These are phyloP conservation scores for Oryzias woworae DNA, from an alignment of 2,113 vertebrate genomes.

Conservation along the genomic window DNA sequence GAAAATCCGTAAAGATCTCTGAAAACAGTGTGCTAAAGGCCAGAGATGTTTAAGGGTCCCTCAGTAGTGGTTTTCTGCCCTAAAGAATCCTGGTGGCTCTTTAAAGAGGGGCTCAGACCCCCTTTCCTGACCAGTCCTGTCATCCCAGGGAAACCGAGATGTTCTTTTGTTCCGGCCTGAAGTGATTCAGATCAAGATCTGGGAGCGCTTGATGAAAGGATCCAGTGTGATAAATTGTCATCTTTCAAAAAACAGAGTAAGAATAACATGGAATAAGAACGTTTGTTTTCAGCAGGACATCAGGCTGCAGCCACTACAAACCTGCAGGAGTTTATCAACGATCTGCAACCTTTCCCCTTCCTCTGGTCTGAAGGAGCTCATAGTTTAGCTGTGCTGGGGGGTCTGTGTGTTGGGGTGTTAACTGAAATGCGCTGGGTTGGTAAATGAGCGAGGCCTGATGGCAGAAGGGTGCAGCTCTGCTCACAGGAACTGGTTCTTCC, in stretches of 20 bases:
- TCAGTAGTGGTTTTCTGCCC: neutral
- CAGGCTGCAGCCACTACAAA: too few relatives aligned
- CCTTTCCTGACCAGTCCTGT: slow-evolving; percentile 55
- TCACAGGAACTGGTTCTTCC: slow-evolving; percentile 46
- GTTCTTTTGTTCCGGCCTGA: slow-evolving; percentile 54
- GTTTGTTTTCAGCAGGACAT: slow-evolving; percentile 7
- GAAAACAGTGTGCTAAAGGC: too few relatives aligned
- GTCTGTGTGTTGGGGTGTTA: neutral
- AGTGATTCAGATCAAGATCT: slow-evolving; percentile 62
- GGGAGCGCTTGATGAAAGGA: slow-evolving; percentile 43
- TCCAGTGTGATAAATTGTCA: slow-evolving; percentile 30
- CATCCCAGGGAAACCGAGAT: slow-evolving; percentile 55
- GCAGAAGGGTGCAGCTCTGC: slow-evolving; percentile 25
- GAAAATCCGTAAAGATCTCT: too few relatives aligned
- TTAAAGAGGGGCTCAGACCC: neutral
- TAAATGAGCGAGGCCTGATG: slow-evolving; percentile 34
- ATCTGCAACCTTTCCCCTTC: too few relatives aligned
- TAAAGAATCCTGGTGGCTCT: neutral
- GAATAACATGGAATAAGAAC: neutral
- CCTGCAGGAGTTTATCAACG: too few relatives aligned
- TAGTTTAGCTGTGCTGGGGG: too few relatives aligned
- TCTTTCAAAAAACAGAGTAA: slow-evolving; percentile 22
- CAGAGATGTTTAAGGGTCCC: too few relatives aligned
- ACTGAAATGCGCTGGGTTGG: slow-evolving; percentile 34
- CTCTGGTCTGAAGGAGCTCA: too few relatives aligned